These are phyloP conservation scores for Anoplolepis gracilipes DNA, from an alignment of 1,140 invertebrate genomes.

Conservation along the genomic window DNA sequence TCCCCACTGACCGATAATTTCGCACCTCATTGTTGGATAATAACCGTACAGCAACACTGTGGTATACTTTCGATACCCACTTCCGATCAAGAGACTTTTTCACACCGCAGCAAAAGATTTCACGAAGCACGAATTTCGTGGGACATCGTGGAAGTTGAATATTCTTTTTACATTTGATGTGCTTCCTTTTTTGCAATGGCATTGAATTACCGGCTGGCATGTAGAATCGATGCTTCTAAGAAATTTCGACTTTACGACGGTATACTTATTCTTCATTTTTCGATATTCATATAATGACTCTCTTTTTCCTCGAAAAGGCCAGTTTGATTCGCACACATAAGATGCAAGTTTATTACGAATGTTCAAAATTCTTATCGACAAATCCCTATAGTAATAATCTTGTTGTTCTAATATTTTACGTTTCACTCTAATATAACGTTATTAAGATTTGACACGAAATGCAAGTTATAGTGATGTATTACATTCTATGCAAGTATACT, in stretches of 20 bases:
- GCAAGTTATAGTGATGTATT: background rate
- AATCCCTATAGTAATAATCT: background rate
- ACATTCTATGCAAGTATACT: background rate
- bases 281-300: background rate
- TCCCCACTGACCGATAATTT: constrained; percentile 73
- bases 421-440: background rate
- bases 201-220: constrained; percentile 49
- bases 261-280: constrained; percentile 9
- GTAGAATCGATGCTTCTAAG: background rate
- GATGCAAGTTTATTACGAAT: background rate
- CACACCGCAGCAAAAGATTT: constrained; percentile 54
- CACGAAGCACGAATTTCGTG: constrained; percentile 50
- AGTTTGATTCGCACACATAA: background rate
- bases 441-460: constrained; percentile 14
- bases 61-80: constrained; percentile 45
- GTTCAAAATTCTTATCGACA: background rate
- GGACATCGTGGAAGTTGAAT: constrained; percentile 12
- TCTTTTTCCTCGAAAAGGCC: background rate
- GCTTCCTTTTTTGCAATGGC: constrained; percentile 35
- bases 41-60: constrained; percentile 64
- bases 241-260: constrained; percentile 8
- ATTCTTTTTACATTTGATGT: constrained; percentile 22
- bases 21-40: constrained; percentile 72
- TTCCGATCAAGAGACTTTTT: constrained; percentile 44
- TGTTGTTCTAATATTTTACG: background rate